A percentile compares a stretch with the other conserved stretches of the same genome.
These are phyloP conservation scores for Artibeus jamaicensis DNA, from an alignment of 2,797 vertebrate genomes.

Conservation along the genomic window DNA sequence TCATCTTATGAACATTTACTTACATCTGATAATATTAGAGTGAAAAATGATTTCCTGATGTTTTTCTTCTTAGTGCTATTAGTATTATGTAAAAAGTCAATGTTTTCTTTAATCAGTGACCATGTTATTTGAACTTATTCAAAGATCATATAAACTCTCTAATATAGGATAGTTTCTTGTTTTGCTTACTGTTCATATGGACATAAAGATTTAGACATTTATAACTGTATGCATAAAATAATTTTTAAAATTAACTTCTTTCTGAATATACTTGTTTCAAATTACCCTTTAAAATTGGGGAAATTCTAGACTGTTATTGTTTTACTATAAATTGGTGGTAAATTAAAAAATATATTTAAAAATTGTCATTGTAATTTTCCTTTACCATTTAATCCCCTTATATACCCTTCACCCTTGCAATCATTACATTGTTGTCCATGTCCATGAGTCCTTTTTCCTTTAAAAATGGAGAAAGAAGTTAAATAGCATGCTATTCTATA, in stretches of 20 bases:
- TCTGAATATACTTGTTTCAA: constrained; percentile 30
- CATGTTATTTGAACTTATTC: not conserved
- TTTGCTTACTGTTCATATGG: not conserved
- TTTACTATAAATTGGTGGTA: not conserved
- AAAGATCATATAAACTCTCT: not conserved
- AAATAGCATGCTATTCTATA: not conserved
- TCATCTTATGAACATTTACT: not conserved
- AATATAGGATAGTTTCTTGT: not conserved
- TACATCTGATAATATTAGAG: not conserved
- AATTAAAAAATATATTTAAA: not conserved
- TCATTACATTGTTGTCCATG: no score
- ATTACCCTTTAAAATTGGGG: not conserved
- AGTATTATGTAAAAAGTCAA: not conserved
- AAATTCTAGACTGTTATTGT: not conserved
- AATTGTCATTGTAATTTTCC: not conserved
- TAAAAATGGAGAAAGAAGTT: not conserved
- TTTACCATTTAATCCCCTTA: no score
- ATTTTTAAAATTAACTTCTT: not conserved
- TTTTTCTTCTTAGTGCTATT: not conserved
- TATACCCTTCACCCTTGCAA: no score
- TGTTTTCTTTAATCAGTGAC: not conserved
- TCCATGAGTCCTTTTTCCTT: no score
- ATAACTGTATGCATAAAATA: not conserved
- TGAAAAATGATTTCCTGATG: not conserved
- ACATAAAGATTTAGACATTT: constrained; percentile 5